These are phyloP conservation scores for Xerus rutilus DNA, from an alignment of 2,797 vertebrate species.

Conservation along the genomic window DNA sequence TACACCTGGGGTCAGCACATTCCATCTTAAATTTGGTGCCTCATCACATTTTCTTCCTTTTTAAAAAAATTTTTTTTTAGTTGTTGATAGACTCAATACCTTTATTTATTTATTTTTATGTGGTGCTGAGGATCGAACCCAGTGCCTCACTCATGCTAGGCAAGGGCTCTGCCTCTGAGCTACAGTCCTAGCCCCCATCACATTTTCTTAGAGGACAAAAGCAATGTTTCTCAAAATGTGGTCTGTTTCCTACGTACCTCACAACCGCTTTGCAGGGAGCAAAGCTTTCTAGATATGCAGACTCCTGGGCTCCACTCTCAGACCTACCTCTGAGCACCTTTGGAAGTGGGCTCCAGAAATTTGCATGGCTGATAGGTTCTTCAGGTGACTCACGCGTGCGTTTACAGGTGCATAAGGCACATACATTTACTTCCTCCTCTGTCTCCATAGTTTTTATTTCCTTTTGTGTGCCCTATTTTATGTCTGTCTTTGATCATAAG, in stretches of 20 bases:
- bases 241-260: background rate
- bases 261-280: background rate
- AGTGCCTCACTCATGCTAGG: no score
- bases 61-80: no score
- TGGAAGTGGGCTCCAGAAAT: background rate
- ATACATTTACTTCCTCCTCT: background rate
- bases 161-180: no score
- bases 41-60: background rate
- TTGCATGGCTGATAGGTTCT: background rate
- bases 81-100: no score
- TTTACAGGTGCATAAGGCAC: background rate
- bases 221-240: background rate
- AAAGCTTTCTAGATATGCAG: background rate
- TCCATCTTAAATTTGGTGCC: background rate
- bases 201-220: background rate
- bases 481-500: slow-evolving; percentile 9
- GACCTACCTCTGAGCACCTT: background rate
- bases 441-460: background rate
- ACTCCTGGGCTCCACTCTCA: background rate
- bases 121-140: no score
- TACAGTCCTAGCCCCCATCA: no score
- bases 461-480: slow-evolving; percentile 70
- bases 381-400: background rate
- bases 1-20: background rate
- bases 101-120: no score